A percentile compares a stretch with the other conserved stretches of the same genome.
phyloP scores from a whole-genome alignment of 2,113 vertebrate genomes.

The Hippocampus mohnikei region DNA sequence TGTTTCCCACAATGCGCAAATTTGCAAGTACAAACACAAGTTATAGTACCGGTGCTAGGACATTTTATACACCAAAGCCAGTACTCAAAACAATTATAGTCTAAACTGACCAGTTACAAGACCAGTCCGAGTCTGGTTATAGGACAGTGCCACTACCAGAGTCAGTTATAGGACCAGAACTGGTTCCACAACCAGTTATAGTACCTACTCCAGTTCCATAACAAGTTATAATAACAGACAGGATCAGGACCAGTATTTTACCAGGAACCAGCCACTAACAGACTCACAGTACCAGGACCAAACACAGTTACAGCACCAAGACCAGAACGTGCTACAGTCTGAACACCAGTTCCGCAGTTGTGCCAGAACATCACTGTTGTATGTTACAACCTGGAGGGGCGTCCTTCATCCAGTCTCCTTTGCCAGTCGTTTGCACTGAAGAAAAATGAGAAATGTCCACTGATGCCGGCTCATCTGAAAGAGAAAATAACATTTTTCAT shows the following conservation, averaged over 20 bases:
- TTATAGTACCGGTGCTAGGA: not conserved
- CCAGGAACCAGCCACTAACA: not conserved
- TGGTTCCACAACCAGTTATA: not conserved
- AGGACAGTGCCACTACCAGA: not conserved
- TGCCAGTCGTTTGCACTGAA: not conserved
- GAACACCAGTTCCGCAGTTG: not conserved
- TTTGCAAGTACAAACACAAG: not conserved
- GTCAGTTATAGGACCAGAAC: not conserved
- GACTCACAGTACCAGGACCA: not conserved
- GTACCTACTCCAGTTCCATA: too few relatives aligned
- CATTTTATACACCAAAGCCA: not conserved
- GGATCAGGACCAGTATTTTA: not conserved
- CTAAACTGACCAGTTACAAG: not conserved
- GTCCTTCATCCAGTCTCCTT: conserved; percentile 10
- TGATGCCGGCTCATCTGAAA: conserved; percentile 3
- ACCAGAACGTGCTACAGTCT: not conserved
- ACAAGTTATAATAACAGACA: too few relatives aligned
- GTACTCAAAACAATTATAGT: too few relatives aligned
- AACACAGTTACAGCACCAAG: not conserved
- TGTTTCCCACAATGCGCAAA: too few relatives aligned
- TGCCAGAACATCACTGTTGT: conserved; percentile 16
- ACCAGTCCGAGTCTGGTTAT: not conserved
- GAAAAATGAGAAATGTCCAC: conserved; percentile 41
- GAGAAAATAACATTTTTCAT: not conserved
- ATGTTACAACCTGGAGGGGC: conserved; percentile 24